Base-by-base conservation (phyloP, 2,113 vertebrate genomes). In the Spilogale gracilis region DNA sequence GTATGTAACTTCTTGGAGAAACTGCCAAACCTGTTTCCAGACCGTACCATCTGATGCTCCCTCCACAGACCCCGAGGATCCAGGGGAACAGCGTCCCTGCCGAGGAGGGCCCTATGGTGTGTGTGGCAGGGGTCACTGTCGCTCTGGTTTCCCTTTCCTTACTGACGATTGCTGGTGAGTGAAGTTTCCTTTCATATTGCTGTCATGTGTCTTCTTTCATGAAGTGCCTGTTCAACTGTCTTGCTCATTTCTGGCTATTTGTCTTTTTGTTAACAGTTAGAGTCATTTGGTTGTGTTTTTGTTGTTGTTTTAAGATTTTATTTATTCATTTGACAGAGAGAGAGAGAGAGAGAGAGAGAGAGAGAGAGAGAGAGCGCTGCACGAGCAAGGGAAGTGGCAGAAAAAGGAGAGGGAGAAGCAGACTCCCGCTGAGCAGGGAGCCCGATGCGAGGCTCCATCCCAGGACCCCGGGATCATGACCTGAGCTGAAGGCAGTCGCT, bases 1-100 rank as follows among this genome's bases (percentile, higher is more conserved):
- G 6, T 27, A 9, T 27, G 30, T 14, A 6, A 76, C n/a, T 11
- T 83, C 56, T 63, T n/a, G 20, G 5, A 45, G 30, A 65, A 65
- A 48, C 27, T 27, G 27, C 56, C 48, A 27, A n/a, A 7, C 9
- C 1, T 10, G 9, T 54, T 74, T 81, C 9, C 50, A 54, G 18
- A 54, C 16, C 4, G 1, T 3, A 20, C 56, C 86, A 3, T 20
- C 20, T 71, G 10, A 27, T 3, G 14, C 30, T 45, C 16, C 4
- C 0, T 3, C 25, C 20, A 43, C 74, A 20, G 7, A 17, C 7
- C n/a, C 69, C 4, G n/a, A 4, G 9, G n/a, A 4, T 21, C 69
- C 69, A 7, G 69, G 69, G 1, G 67, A 20, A 38, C 7, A 18
- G 69, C 3, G 9, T 38, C 69, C n/a, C 69, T 38, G n/a, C 69